phyloP scores from a whole-genome alignment of 2,888 invertebrate species.

The Osmoderma eremita region DNA sequence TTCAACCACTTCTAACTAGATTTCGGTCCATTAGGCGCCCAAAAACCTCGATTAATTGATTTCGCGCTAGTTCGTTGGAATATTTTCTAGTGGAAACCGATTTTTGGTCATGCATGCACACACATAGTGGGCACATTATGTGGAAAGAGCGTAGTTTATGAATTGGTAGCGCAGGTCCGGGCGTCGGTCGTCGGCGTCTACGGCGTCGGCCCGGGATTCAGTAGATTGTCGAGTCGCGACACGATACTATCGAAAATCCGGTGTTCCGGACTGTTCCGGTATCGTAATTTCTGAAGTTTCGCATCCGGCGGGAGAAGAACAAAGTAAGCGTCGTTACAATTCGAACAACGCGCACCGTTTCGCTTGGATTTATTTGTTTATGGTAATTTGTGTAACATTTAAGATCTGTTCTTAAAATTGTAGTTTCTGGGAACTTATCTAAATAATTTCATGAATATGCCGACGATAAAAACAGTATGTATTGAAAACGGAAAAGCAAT shows the following conservation, averaged over 20 bases:
- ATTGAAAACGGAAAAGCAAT: too few species aligned
- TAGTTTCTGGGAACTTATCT: too few species aligned
- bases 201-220: constrained; percentile 68
- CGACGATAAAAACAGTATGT: too few species aligned
- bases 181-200: constrained; percentile 66
- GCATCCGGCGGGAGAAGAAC: constrained; percentile 30
- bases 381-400: too few species aligned
- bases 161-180: constrained; percentile 62
- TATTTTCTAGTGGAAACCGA: constrained; percentile 19
- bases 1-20: constrained; percentile 28
- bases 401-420: too few species aligned
- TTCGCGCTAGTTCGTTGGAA: constrained; percentile 23
- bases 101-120: constrained; percentile 25
- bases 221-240: constrained; percentile 62
- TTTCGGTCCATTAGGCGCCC: constrained; percentile 26
- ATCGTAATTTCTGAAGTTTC: constrained; percentile 39
- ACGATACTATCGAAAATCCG: constrained; percentile 45
- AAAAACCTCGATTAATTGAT: constrained; percentile 34
- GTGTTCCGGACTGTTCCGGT: constrained; percentile 37
- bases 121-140: constrained; percentile 1
- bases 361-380: too few species aligned
- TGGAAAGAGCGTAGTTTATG: constrained; percentile 38
- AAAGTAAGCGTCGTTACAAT: constrained; percentile 11
- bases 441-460: too few species aligned
- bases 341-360: not conserved